Evolutionary conservation across 2,888 invertebrate genomes (phyloP).

Genomic region (Drosophila fulvimacula): DNA sequence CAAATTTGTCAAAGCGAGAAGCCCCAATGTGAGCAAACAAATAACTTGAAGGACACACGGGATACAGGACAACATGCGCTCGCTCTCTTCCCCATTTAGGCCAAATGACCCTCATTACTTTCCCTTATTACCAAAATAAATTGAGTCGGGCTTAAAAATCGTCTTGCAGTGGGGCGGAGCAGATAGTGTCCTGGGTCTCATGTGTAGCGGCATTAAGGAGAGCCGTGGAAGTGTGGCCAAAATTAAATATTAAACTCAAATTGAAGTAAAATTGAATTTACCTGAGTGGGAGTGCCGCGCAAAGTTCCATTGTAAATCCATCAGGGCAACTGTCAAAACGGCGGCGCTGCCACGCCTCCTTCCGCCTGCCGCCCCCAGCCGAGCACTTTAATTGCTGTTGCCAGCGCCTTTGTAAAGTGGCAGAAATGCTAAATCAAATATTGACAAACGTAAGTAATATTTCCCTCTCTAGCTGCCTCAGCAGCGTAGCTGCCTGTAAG

Average conservation of each 20-base stretch:
- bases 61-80: conserved; percentile 15
- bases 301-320: conserved; percentile 58
- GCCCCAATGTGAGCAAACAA: conserved; percentile 58
- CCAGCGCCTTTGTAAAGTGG: conserved; percentile 60
- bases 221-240: conserved; percentile 2
- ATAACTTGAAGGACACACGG: conserved; percentile 63
- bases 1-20: conserved; percentile 70
- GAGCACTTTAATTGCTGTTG: conserved; percentile 66
- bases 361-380: neutral
- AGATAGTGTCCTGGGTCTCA: conserved; percentile 21
- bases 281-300: conserved; percentile 45
- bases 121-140: conserved; percentile 79
- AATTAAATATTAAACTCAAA: conserved; percentile 72
- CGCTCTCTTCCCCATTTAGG: conserved; percentile 65
- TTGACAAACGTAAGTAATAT: conserved; percentile 75
- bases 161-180: neutral
- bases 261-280: conserved; percentile 75
- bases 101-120: conserved; percentile 81
- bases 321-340: conserved; percentile 59
- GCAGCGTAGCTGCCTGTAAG: conserved; percentile 15
- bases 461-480: conserved; percentile 30
- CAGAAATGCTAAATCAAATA: conserved; percentile 77
- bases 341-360: too few relatives aligned
- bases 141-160: conserved; percentile 77
- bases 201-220: conserved; percentile 22